phyloP scores from a whole-genome alignment of 2,797 vertebrate species.

The Gadopsis marmoratus region DNA sequence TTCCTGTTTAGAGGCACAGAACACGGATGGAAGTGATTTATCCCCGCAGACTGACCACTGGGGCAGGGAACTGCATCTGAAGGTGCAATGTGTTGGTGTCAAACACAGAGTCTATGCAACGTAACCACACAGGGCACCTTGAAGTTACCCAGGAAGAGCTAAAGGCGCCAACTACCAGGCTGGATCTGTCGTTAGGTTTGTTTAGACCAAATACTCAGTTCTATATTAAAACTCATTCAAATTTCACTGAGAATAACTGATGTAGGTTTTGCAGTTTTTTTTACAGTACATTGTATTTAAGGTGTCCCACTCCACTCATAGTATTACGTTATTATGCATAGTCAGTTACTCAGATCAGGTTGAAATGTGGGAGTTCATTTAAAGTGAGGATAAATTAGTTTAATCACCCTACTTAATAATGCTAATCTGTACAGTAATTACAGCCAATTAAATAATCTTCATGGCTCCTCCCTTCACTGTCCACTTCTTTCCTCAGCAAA shows the following conservation, averaged over 20 bases:
- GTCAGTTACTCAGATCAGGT: background rate
- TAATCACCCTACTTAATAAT: background rate
- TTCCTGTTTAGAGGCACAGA: background rate
- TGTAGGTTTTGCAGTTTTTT: background rate
- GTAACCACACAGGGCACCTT: background rate
- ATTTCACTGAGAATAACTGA: background rate
- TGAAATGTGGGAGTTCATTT: conserved; percentile 2
- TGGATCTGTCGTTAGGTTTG: background rate
- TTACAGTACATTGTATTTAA: background rate
- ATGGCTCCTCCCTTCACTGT: conserved; percentile 10
- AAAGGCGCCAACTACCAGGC: background rate
- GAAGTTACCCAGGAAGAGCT: background rate
- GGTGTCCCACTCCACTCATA: too few species aligned
- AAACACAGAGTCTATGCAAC: background rate
- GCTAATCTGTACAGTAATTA: conserved; percentile 29
- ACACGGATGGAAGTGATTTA: background rate
- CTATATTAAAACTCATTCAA: background rate
- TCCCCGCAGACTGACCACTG: background rate
- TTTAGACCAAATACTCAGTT: background rate
- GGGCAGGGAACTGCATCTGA: background rate
- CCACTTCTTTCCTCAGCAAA: conserved; percentile 18
- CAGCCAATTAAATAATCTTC: conserved; percentile 30
- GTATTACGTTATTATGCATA: background rate
- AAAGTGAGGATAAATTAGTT: background rate
- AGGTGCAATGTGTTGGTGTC: too few species aligned